Evolutionary conservation across 1,140 invertebrate species (phyloP).

Genomic region (Monomorium pharaonis): DNA sequence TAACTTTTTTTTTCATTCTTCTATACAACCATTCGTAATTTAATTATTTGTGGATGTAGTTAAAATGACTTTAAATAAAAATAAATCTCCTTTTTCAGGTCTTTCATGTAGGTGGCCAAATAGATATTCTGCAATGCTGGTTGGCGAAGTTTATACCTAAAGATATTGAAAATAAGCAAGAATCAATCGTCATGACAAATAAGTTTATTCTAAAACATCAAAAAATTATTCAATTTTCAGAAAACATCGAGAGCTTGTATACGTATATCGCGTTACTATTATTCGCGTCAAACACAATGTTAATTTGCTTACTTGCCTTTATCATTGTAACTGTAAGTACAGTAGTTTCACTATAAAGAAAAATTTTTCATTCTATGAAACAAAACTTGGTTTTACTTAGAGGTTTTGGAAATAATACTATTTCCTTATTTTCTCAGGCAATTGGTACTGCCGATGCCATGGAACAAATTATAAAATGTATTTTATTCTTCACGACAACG

Average conservation of each 20-base stretch:
- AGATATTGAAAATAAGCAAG: neutral
- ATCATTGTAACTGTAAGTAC: conserved; percentile 22
- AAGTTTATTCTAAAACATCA: conserved; percentile 17
- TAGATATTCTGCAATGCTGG: conserved; percentile 1
- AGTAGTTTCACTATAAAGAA: neutral
- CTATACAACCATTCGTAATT: neutral
- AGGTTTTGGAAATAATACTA: neutral
- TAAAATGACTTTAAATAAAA: neutral
- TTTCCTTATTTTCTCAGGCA: conserved; percentile 8
- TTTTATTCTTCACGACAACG: conserved; percentile 32
- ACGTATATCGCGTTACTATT: neutral
- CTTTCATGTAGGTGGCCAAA: conserved; percentile 4
- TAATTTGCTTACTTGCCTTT: conserved; percentile 25
- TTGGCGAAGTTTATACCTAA: neutral
- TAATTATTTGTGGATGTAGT: neutral
- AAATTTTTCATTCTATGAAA: neutral
- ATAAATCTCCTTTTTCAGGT: neutral
- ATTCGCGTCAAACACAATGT: neutral
- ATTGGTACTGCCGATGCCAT: neutral
- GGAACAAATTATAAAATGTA: neutral
- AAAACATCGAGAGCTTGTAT: neutral
- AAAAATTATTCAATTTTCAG: conserved; percentile 15
- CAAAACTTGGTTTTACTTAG: neutral
- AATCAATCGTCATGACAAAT: neutral
- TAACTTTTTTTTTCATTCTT: neutral